Evolutionary conservation across 2,888 invertebrate genomes (phyloP), one percentile per base, ranked within the genome.

Genomic region (Cheilosia scutellata): DNA sequence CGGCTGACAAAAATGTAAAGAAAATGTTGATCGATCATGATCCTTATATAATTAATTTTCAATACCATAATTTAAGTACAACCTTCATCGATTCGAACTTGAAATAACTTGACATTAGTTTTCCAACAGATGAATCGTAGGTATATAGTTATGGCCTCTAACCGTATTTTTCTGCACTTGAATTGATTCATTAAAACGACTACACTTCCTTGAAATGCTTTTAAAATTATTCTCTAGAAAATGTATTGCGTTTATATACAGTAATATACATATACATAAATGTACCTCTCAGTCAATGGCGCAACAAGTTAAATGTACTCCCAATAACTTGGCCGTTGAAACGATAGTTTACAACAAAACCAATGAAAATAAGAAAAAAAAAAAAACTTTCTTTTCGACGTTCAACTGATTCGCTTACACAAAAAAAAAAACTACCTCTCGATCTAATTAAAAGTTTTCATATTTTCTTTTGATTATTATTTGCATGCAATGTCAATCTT

Each of bases 311-410:
- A 47, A 47, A 55, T 33, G 44, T 47, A 25, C 53, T 47, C 16
- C 27, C 53, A 25, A 63, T 47, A 47, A 51, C 31, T 55, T 42
- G 4, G 31, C 51, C 13, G 42, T 51, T 53, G 9, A 65, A 63
- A 71, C 47, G 57, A 65, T 63, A 71, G 66, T 65, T 65, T 55
- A 27, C 47, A 53, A n/a, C 20, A 42, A 37, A 60, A 55, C 40
- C 27, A 68, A 55, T 11, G n/a, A 55, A 29, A 42, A 57, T 37
- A 9, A 25, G 53, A 37, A 51, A 49, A 25, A 60, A 37, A 51
- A 49, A 49, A 70, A 78, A 62, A 63, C 63, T 78, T 78, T 65
- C 63, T 78, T 71, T 71, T 78, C 47, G 65, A 78, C 78, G 71
- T 71, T 78, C 63, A 71, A 77, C 53, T 29, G 58, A 68, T 68